A percentile compares a stretch with the other conserved stretches of the same genome.
These are phyloP conservation scores for Xenus cinereus DNA, from an alignment of 2,113 vertebrate genomes.

Conservation along the genomic window DNA sequence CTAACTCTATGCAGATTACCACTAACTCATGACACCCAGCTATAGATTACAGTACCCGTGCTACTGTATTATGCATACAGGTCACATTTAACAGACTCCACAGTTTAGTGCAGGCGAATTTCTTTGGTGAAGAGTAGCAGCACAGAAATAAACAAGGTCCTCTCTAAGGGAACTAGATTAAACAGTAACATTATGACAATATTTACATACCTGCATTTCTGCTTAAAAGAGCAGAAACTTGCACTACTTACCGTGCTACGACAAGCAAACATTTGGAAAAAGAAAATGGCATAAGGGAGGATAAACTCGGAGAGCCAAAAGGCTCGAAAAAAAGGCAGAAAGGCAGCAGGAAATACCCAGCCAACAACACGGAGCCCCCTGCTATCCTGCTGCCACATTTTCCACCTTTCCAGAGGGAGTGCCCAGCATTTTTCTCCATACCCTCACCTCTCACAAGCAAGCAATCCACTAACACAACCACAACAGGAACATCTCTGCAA, in stretches of 20 bases:
- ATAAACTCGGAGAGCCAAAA: neutral
- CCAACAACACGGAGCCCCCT: neutral
- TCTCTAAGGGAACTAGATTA: slow-evolving; percentile 17
- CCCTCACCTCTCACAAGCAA: neutral
- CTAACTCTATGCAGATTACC: neutral
- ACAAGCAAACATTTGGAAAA: neutral
- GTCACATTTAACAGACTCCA: neutral
- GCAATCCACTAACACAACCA: neutral
- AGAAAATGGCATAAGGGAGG: neutral
- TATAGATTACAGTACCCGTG: neutral
- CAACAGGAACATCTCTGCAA: neutral
- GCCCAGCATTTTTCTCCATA: neutral
- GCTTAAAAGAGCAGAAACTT: neutral
- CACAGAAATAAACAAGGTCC: neutral
- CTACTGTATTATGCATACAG: neutral
- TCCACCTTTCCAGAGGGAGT: neutral
- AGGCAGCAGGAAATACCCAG: neutral
- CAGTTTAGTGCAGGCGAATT: neutral
- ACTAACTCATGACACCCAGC: neutral
- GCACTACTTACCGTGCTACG: neutral
- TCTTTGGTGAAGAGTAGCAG: neutral
- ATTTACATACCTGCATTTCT: slow-evolving; percentile 19
- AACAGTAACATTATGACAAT: slow-evolving; percentile 35
- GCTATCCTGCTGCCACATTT: neutral
- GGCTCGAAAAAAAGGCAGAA: neutral